phyloP scores from a whole-genome alignment of 2,888 invertebrate genomes.

The Dryobota labecula region DNA sequence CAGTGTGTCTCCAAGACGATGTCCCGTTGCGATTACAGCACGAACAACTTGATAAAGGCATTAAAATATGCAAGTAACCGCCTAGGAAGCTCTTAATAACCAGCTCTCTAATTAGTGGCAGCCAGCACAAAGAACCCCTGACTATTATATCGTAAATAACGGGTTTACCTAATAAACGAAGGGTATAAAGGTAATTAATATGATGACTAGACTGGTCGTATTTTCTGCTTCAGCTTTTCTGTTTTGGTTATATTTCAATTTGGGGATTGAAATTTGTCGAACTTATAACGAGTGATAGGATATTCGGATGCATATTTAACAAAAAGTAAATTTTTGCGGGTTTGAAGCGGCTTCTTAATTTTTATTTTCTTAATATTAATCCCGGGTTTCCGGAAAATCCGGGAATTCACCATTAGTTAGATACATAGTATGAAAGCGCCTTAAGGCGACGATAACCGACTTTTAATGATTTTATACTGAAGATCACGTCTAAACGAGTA shows the following conservation, averaged over 20 bases:
- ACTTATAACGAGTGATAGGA: too few species aligned
- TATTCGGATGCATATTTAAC: too few species aligned
- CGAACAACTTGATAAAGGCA: conserved; percentile 80
- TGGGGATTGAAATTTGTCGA: background rate
- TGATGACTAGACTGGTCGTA: background rate
- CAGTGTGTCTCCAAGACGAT: conserved; percentile 71
- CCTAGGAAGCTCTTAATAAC: conserved; percentile 63
- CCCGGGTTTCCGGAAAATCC: too few species aligned
- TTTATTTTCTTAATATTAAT: too few species aligned
- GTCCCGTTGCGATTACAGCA: conserved; percentile 75
- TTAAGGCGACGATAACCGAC: too few species aligned
- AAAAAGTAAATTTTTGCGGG: too few species aligned
- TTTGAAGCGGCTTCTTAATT: too few species aligned
- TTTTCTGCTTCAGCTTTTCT: background rate
- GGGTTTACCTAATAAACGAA: conserved; percentile 27
- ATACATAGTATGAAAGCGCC: too few species aligned
- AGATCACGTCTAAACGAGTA: too few species aligned
- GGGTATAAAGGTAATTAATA: conserved; percentile 24
- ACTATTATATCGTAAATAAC: conserved; percentile 60
- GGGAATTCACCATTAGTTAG: too few species aligned
- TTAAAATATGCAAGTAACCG: conserved; percentile 84
- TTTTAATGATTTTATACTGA: too few species aligned
- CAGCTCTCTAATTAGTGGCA: conserved; percentile 66
- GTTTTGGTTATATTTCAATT: background rate
- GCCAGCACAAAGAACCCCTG: conserved; percentile 55